Base-by-base conservation (phyloP, 1,140 invertebrate genomes). In the Drosophila nebulosa region DNA sequence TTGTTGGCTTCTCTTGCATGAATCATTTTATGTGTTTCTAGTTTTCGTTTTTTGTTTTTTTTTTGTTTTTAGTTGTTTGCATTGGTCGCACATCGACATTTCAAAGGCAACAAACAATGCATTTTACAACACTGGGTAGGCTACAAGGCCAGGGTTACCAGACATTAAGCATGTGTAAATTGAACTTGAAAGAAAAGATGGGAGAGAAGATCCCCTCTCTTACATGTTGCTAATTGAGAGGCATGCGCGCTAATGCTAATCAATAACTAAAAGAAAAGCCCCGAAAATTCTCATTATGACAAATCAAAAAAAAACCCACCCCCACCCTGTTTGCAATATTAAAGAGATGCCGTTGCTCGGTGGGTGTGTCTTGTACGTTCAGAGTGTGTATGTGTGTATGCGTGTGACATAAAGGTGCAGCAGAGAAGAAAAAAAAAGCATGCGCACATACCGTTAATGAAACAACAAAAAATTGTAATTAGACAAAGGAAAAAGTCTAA, bases 371-470 rank as follows among this genome's bases (percentile, higher is more conserved):
- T 60, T 46, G 72, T 63, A 51, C 60, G 64, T 63, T 52, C 52
- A 9, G 16, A 21, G 30, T 32, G 39, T 18, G 39, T 50, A 32
- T 14, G 52, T 59, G 24, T 50, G 50, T 63, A 46, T 55, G 52
- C 66, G 22, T 52, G 51, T 66, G 76, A 58, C 55, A 68, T 64
- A 69, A 75, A 73, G 72, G 72, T 60, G 55, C 64, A 75, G 64
- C 52, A 58, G 64, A 58, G 27, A 26, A 21, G 36, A 7, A 7
- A 24, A 35, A 65, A 69, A 79, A 73, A 74, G 50, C 69, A 78
- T 85, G 81, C 66, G 78, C 71, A 69, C 64, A 55, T 83, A 72
- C 80, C 80, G 80, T 79, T 84, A 83, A 55, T 69, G 10, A 24
- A 42, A 52, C 52, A 30, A 67, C 51, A 59, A 30, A 74, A 57